Conservation (phyloP, 2,113 vertebrate species). For the Chinchilla lanigera region DNA sequence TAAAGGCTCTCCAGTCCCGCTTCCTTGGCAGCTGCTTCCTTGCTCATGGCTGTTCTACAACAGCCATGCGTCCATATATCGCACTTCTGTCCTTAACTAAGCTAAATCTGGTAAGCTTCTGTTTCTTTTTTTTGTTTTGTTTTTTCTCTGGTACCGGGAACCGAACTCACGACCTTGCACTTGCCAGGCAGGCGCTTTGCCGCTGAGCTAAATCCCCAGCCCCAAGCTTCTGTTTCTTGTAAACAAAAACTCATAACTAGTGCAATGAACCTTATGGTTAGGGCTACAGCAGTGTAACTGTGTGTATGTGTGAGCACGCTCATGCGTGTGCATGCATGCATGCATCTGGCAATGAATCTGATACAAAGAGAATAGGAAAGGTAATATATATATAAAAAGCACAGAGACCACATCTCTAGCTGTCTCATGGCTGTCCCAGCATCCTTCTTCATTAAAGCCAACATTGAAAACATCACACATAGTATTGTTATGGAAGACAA, state of each 20-base stretch:
- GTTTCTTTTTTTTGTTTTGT: too few species aligned
- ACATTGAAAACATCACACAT: neutral
- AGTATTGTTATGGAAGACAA: neutral
- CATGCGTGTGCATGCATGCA: too few species aligned
- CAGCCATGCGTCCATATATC: too few species aligned
- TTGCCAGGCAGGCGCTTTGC: too few species aligned
- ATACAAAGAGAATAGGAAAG: neutral
- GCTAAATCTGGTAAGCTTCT: neutral
- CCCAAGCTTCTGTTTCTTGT: neutral
- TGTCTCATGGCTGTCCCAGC: neutral
- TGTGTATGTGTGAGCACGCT: neutral
- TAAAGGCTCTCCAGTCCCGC: neutral
- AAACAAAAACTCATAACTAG: neutral
- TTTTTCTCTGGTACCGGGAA: too few species aligned
- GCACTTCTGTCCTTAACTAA: neutral
- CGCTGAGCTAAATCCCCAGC: too few species aligned
- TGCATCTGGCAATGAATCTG: neutral
- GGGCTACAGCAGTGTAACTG: too few species aligned
- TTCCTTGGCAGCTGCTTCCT: neutral
- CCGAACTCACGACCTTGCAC: too few species aligned
- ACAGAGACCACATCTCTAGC: neutral
- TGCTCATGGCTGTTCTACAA: rapidly evolving
- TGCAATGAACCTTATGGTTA: neutral
- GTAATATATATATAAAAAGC: neutral
- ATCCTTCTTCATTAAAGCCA: neutral